phyloP scores from a whole-genome alignment of 2,888 invertebrate genomes.

The Acanthosepion lycidas region DNA sequence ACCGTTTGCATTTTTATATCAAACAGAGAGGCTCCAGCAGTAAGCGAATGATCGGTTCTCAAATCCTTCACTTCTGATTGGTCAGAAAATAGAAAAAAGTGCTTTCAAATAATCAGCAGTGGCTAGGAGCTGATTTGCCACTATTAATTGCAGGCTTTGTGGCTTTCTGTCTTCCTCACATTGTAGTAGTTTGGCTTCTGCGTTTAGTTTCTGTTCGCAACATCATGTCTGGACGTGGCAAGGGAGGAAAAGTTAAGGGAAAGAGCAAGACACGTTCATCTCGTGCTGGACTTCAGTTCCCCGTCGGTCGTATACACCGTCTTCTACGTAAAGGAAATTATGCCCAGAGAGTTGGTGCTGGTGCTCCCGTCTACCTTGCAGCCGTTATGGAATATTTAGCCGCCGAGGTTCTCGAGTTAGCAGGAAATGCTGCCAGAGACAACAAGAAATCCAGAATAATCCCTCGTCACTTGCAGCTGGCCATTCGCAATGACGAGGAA shows the following conservation, averaged over 20 bases:
- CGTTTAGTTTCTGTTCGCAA: too few species aligned
- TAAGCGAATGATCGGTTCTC: constrained; percentile 81
- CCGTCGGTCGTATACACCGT: constrained; percentile 77
- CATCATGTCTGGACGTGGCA: constrained; percentile 58
- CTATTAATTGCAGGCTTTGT: too few species aligned
- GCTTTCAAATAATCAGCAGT: too few species aligned
- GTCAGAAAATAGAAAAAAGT: constrained; percentile 81
- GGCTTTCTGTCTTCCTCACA: too few species aligned
- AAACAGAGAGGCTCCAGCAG: too few species aligned
- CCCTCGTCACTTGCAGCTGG: constrained; percentile 86
- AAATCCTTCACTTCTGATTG: constrained; percentile 83
- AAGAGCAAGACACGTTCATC: constrained; percentile 73
- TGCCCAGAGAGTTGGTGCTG: constrained; percentile 75
- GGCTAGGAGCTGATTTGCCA: too few species aligned
- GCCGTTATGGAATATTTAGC: constrained; percentile 77
- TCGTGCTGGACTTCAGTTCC: constrained; percentile 76
- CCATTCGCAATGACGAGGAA: constrained; percentile 88
- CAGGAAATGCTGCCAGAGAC: constrained; percentile 76
- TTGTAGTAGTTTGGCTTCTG: too few species aligned
- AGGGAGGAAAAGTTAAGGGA: constrained; percentile 74
- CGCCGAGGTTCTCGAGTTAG: constrained; percentile 79
- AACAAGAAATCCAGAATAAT: constrained; percentile 83
- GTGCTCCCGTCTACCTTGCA: constrained; percentile 75
- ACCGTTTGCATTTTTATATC: not conserved
- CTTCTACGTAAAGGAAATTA: constrained; percentile 75